phyloP scores from a whole-genome alignment of 2,888 invertebrate species.

The Hedya salicella region DNA sequence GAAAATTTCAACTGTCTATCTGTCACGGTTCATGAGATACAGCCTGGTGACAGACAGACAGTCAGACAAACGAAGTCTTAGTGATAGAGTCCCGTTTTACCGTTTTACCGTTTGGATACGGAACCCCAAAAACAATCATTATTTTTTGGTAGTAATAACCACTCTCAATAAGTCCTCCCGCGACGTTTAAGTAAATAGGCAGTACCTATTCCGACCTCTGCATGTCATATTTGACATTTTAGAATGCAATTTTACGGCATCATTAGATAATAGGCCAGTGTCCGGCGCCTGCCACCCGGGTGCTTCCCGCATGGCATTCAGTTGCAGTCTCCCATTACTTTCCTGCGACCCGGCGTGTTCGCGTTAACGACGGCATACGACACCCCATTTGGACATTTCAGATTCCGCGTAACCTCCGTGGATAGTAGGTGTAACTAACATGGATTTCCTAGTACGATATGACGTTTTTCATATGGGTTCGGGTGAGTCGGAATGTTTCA shows the following conservation, averaged over 20 bases:
- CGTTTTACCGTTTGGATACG: too few relatives aligned
- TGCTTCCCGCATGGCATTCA: slow-evolving; percentile 1
- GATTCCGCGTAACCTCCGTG: slow-evolving; percentile 50
- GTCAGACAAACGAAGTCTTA: too few relatives aligned
- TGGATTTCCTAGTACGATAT: not conserved
- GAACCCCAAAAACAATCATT: too few relatives aligned
- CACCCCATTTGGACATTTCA: slow-evolving; percentile 55
- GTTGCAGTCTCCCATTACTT: slow-evolving; percentile 51
- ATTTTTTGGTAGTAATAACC: too few relatives aligned
- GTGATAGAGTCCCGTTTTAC: too few relatives aligned
- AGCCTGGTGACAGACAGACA: too few relatives aligned
- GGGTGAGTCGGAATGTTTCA: slow-evolving; percentile 6
- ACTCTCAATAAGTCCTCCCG: too few relatives aligned
- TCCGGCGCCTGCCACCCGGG: slow-evolving; percentile 19
- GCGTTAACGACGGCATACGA: slow-evolving; percentile 52
- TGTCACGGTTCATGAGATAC: not conserved
- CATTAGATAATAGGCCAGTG: not conserved
- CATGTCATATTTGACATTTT: too few relatives aligned
- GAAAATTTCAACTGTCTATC: too few relatives aligned
- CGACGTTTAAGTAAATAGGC: too few relatives aligned
- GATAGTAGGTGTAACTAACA: slow-evolving; percentile 15
- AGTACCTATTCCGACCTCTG: too few relatives aligned
- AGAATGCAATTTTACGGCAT: too few relatives aligned
- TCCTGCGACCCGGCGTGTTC: slow-evolving; percentile 57
- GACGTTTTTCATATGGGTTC: not conserved